These are phyloP conservation scores for Plutella xylostella DNA, from an alignment of 2,888 invertebrate species.

Conservation along the genomic window DNA sequence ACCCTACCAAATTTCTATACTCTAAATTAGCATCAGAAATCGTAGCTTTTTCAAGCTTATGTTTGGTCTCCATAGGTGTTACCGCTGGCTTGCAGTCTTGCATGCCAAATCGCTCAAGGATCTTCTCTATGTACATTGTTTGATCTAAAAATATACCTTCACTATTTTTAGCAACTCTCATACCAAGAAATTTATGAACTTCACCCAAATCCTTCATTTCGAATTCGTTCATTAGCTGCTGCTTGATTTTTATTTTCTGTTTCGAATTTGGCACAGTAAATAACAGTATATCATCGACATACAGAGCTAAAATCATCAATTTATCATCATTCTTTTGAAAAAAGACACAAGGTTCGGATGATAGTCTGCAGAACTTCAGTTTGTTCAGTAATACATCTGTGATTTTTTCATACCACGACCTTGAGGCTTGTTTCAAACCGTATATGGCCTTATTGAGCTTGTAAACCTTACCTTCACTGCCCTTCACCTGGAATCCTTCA, in stretches of 20 bases:
- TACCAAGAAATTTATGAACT: background rate
- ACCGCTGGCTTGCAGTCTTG: background rate
- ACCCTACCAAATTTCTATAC: conserved; percentile 7
- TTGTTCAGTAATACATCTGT: background rate
- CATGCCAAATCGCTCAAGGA: background rate
- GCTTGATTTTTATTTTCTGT: background rate
- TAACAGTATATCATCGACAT: conserved; percentile 7
- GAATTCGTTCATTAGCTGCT: background rate
- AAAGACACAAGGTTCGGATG: conserved; percentile 4
- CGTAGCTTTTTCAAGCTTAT: background rate
- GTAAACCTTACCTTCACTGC: background rate
- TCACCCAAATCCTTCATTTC: conserved; percentile 1
- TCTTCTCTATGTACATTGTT: background rate
- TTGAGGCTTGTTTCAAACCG: conserved; percentile 3
- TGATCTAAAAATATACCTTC: background rate
- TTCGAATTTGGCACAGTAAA: background rate
- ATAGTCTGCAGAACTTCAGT: background rate
- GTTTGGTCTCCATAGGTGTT: conserved; percentile 1
- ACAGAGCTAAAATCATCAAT: background rate
- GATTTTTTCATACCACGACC: background rate
- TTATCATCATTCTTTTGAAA: background rate
- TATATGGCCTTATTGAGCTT: conserved; percentile 2
- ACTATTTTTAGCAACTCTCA: background rate
- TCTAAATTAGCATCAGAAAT: background rate
- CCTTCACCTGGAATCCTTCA: background rate